Percentiles rank a stretch among this genome's conserved stretches.
These are phyloP conservation scores for Pomacea maculata DNA, from an alignment of 1,140 invertebrate genomes.

Conservation along the genomic window DNA sequence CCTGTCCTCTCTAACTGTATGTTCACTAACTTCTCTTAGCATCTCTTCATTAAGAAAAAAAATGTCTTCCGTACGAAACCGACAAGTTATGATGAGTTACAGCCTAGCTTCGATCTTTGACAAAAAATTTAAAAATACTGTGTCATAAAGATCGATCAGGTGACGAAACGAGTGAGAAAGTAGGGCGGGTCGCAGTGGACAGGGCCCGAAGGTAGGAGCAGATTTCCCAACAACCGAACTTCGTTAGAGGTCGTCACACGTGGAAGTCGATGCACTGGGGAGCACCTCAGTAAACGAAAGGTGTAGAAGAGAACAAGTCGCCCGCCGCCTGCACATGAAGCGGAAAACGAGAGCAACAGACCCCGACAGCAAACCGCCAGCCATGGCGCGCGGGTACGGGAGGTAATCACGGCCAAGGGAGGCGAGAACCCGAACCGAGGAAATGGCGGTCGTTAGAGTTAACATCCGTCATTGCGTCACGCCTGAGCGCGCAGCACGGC, in stretches of 20 bases:
- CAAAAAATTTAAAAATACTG: neutral
- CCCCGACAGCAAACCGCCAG: conserved; percentile 7
- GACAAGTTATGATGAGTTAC: too few species aligned
- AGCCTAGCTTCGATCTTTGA: too few species aligned
- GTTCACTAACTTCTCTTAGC: too few species aligned
- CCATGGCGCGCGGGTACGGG: neutral
- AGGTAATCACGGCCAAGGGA: conserved; percentile 12
- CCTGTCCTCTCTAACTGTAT: too few species aligned
- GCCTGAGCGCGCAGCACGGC: neutral
- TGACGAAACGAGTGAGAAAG: neutral
- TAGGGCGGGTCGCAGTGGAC: neutral
- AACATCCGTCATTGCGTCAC: conserved; percentile 24
- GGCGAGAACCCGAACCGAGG: neutral
- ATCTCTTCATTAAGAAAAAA: too few species aligned
- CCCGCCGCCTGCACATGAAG: conserved; percentile 4
- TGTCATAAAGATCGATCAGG: neutral
- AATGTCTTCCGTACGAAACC: too few species aligned
- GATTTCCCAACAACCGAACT: neutral
- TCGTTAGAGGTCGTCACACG: too few species aligned
- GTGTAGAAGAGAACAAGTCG: conserved; percentile 7
- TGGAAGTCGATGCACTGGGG: too few species aligned
- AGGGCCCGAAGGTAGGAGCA: neutral
- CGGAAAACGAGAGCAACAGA: conserved; percentile 22
- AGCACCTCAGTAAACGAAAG: neutral
- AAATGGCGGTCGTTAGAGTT: conserved; percentile 16